Evolutionary conservation across 1,140 invertebrate genomes (phyloP).

Genomic region (Acromyrmex charruanus): DNA sequence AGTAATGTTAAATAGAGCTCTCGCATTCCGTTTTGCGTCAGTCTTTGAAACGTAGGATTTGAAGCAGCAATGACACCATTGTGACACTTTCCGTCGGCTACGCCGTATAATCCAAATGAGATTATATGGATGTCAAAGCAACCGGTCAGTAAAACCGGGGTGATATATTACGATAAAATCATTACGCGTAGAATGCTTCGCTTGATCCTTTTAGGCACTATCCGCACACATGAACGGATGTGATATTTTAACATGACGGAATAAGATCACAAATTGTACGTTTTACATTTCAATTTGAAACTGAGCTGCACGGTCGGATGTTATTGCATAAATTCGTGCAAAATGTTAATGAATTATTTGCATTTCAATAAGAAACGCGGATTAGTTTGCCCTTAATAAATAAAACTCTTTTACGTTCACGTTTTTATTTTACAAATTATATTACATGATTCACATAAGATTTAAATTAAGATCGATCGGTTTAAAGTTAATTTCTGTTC

Average conservation of each 20-base stretch:
- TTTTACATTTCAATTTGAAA: conserved; percentile 2
- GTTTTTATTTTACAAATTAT: conserved; percentile 2
- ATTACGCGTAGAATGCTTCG: not conserved
- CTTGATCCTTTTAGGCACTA: conserved; percentile 14
- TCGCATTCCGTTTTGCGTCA: not conserved
- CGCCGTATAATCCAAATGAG: conserved; percentile 23
- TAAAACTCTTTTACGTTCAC: not conserved
- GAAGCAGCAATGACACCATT: conserved; percentile 21
- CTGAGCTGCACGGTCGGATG: not conserved
- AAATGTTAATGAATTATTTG: not conserved
- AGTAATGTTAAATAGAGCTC: not conserved
- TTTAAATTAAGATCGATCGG: conserved; percentile 23
- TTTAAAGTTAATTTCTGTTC: not conserved
- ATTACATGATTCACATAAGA: not conserved
- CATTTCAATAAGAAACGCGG: not conserved
- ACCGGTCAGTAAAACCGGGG: conserved; percentile 11
- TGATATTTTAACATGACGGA: conserved; percentile 18
- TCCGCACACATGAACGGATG: not conserved
- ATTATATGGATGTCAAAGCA: conserved; percentile 25
- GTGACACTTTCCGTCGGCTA: conserved; percentile 15
- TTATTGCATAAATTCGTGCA: not conserved
- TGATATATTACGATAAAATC: conserved; percentile 43
- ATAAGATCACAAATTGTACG: not conserved
- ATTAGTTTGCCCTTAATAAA: not conserved
- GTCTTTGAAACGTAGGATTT: conserved; percentile 24